Evolutionary conservation across 2,797 vertebrate genomes (phyloP), one percentile per base, ranked within the genome.

Genomic region (Eremophila alpestris): DNA sequence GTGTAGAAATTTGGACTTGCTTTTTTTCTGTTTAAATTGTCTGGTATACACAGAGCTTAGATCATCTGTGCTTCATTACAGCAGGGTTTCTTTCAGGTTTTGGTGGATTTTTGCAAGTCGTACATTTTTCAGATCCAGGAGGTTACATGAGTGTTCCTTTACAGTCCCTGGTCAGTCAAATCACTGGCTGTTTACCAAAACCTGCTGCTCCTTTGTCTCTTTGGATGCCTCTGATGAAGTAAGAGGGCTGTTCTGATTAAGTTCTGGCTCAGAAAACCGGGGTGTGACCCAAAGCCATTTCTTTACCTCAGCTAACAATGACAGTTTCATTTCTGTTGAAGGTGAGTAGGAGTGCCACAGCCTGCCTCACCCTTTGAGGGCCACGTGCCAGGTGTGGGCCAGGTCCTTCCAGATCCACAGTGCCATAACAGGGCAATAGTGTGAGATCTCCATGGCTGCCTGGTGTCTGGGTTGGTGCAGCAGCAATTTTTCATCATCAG

Each of bases 401-500:
- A 29, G 43, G 30, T 82, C 32, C 73, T 29, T 36, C 43, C 16
- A 15, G 46, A 48, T 60, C 60, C 20, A 8, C 0, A 17, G 11
- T 14, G 32, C 56, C 11, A 0, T 12, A 49, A 34, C 0, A 0
- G 43, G 62, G 59, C 70, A 86, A 32, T 34, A 49, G 29, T 23
- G 40, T 16, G 36, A 73, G 40, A 60, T 52, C 34, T 84, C 48
- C 0, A 1, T 49, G 32, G 32, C 80, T 95, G 67, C 55, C 41
- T 32, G 13, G 24, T 36, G 15, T 34, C 84, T 58, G 49, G 36
- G 30, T 73, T 76, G 68, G 67, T 3, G 13, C 67, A 73, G 63
- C 64, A 75, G 75, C 62, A 75, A 22, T 78, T 82, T 87, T 83
- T 87, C 75, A 83, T 46, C 64, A 45, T 80, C 83, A 65, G 26